Percentiles rank a stretch among this genome's conserved stretches.
Evolutionary conservation across 64 coral and sea anemone genomes (phyloP).

Genomic region (Dendronephthya gigantea): DNA sequence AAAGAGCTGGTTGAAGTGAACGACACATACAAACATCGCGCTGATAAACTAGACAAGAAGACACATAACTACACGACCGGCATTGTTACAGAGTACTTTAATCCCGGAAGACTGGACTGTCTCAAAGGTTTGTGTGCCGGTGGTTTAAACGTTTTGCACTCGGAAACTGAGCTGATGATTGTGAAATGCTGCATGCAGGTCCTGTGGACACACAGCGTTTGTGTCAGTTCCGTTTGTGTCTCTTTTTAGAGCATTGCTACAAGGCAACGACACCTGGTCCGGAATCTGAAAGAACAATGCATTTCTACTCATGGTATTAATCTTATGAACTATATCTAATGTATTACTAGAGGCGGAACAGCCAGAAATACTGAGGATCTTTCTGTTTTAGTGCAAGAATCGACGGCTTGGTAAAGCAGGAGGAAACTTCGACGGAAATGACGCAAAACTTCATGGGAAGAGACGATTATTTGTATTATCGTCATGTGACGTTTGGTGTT

Average conservation of each 20-base stretch:
- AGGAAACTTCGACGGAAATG: conserved; percentile 81
- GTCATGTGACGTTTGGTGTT: conserved; percentile 77
- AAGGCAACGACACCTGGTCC: conserved; percentile 70
- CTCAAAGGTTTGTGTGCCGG: neutral
- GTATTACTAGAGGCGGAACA: too few species aligned
- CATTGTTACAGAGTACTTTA: neutral
- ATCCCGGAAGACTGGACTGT: neutral
- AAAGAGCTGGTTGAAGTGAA: neutral
- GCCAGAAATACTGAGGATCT: neutral
- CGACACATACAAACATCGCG: conserved; percentile 2
- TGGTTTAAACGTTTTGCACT: too few species aligned
- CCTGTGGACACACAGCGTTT: neutral
- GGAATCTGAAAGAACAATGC: conserved; percentile 86
- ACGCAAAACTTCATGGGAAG: conserved; percentile 64
- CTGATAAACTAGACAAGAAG: conserved; percentile 1
- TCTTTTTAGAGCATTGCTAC: conserved; percentile 61
- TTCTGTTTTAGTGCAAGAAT: conserved; percentile 49
- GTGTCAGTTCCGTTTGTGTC: neutral
- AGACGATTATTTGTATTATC: conserved; percentile 86
- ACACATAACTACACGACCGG: neutral
- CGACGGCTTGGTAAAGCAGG: conserved; percentile 81
- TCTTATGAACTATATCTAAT: too few species aligned
- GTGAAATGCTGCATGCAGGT: too few species aligned
- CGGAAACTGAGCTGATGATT: too few species aligned
- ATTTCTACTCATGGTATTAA: conserved; percentile 81